Evolutionary conservation across 2,113 vertebrate species (phyloP).

Genomic region (Notarius lentiginosus): DNA sequence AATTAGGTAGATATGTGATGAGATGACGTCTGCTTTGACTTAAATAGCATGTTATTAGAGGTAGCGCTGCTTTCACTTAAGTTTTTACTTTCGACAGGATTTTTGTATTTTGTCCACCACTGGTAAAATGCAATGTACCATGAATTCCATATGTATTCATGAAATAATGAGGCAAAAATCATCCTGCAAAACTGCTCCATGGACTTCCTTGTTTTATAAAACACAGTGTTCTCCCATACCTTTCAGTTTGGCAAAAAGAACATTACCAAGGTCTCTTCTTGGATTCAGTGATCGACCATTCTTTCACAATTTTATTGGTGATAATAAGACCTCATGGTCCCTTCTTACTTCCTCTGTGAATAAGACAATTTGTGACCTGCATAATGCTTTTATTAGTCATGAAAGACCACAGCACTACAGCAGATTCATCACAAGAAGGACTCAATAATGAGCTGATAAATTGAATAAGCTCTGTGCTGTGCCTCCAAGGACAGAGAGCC

Average conservation of each 20-base stretch:
- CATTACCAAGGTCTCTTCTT: background rate
- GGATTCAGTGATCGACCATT: background rate
- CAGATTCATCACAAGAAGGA: background rate
- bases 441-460: constrained; percentile 7
- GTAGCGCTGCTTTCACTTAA: background rate
- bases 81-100: background rate
- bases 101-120: background rate
- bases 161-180: background rate
- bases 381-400: background rate
- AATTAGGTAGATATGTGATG: background rate
- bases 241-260: background rate
- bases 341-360: background rate
- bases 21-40: background rate
- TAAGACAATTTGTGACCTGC: background rate
- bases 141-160: background rate
- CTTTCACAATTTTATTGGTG: background rate
- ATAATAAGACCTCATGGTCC: background rate
- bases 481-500: background rate
- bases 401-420: background rate
- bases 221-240: background rate
- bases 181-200: background rate
- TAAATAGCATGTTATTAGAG: background rate
- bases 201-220: background rate
- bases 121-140: background rate
- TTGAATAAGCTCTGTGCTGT: background rate